Evolutionary conservation across 2,888 invertebrate species (phyloP), one percentile per base, ranked within the genome.

Genomic region (Diaprepes abbreviatus): DNA sequence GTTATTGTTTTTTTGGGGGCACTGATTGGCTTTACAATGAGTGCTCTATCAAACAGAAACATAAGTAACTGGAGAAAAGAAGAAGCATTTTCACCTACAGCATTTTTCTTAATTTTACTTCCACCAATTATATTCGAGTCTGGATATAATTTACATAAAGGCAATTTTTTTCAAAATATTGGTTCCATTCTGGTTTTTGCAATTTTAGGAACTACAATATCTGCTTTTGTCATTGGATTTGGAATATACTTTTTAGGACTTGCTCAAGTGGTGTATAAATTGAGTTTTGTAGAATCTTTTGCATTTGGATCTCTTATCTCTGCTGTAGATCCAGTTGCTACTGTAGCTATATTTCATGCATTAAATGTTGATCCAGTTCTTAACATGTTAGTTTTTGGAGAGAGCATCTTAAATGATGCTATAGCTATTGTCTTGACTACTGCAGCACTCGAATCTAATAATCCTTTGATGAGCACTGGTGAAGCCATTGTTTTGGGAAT

Each of bases 91-190:
- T 97, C 97, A 5, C 98, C 99, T 0, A 99, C 98, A 16, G 96
- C 98, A 17, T 99, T 99, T 84, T 99, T 99, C 81, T 88, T 99
- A 59, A 94, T 99, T 1, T 88, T 99, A 0, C 85, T 99, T 59
- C 99, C 99, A 7, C 99, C 99, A 0, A 99, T 99, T 64, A 99
- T 99, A 78, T 99, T 99, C 86, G 99, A 99, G 85, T 97, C 97
- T 2, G 98, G 98, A 2, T 99, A 98, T 83, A 99, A 98, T 87
- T 88, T 99, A 70, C 98, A 99, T 80, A 99, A 99, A 85, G 98
- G 97, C 74, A 94, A 95, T 80, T 95, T 94, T 80, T 95, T 94
- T 80, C 97, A 98, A 85, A 99, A 99, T 82, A 97, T 99, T 81
- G 98, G 97, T n/a, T 97, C 98, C 2, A 99, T 99, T 78, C 85